phyloP scores from a whole-genome alignment of 2,797 vertebrate genomes.

The Pseudomugil tenellus region DNA sequence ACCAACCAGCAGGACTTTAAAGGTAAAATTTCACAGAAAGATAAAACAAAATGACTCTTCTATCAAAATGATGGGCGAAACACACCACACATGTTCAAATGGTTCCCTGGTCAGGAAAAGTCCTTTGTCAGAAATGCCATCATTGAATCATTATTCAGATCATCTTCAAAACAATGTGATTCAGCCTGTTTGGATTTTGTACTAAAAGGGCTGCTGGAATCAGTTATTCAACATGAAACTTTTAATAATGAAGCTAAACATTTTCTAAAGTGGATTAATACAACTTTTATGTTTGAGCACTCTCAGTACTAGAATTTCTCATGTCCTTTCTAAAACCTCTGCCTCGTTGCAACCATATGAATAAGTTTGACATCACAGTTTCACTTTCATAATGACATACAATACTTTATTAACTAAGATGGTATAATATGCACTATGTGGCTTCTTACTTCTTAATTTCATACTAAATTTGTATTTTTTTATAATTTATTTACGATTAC shows the following conservation, averaged over 20 bases:
- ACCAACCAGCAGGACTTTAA: neutral
- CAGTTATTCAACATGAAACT: neutral
- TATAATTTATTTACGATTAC: neutral
- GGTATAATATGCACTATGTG: neutral
- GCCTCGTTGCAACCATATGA: neutral
- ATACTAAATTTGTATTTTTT: too few species aligned
- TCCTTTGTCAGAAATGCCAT: neutral
- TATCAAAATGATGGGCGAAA: slow-evolving; percentile 2
- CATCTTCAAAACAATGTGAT: neutral
- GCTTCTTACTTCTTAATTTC: too few species aligned
- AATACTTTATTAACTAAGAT: neutral
- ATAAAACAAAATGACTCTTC: neutral
- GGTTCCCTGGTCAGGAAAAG: neutral
- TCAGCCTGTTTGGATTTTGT: too few species aligned
- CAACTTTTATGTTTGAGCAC: neutral
- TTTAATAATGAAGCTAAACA: neutral
- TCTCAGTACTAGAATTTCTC: neutral
- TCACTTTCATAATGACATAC: neutral
- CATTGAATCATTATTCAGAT: neutral
- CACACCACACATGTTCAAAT: neutral
- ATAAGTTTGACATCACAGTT: neutral
- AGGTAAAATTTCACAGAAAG: neutral
- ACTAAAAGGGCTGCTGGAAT: too few species aligned
- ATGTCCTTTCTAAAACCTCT: neutral
- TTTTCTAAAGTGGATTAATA: neutral